Conservation (phyloP, 2,113 vertebrate genomes). For the Monopterus albus region DNA sequence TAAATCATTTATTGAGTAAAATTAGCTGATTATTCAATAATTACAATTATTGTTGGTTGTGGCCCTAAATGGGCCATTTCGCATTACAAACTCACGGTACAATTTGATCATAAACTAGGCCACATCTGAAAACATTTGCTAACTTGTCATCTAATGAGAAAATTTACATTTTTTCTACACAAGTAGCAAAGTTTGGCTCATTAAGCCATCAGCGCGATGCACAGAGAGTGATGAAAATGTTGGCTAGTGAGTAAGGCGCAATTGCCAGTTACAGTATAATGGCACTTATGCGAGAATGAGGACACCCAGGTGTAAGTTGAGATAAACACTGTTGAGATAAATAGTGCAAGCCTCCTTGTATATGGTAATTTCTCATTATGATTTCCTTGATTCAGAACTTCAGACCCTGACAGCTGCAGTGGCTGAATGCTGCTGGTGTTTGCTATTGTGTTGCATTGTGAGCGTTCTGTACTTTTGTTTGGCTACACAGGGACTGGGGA, state of each 20-base stretch:
- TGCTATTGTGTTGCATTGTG: slow-evolving; percentile 5
- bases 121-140: slow-evolving; percentile 47
- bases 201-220: slow-evolving; percentile 30
- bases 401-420: slow-evolving; percentile 54
- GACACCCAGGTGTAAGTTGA: slow-evolving; percentile 66
- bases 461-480: neutral
- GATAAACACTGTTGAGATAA: slow-evolving; percentile 62
- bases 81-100: slow-evolving; percentile 11
- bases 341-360: slow-evolving; percentile 43
- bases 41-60: neutral
- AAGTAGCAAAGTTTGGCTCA: slow-evolving; percentile 62
- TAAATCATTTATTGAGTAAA: neutral
- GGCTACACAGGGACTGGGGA: slow-evolving; percentile 2
- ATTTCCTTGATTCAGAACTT: slow-evolving; percentile 57
- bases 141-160: slow-evolving; percentile 45
- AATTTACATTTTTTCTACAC: slow-evolving; percentile 10
- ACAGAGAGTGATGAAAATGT: slow-evolving; percentile 46
- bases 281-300: slow-evolving; percentile 51
- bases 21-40: neutral
- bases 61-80: neutral
- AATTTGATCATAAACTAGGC: slow-evolving; percentile 44
- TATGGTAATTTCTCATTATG: slow-evolving; percentile 70
- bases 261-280: slow-evolving; percentile 59
- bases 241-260: slow-evolving; percentile 37
- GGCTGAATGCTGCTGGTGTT: slow-evolving; percentile 36